Evolutionary conservation across 64 coral and sea anemone species (phyloP).

Genomic region (Stichodactyla mertensii): DNA sequence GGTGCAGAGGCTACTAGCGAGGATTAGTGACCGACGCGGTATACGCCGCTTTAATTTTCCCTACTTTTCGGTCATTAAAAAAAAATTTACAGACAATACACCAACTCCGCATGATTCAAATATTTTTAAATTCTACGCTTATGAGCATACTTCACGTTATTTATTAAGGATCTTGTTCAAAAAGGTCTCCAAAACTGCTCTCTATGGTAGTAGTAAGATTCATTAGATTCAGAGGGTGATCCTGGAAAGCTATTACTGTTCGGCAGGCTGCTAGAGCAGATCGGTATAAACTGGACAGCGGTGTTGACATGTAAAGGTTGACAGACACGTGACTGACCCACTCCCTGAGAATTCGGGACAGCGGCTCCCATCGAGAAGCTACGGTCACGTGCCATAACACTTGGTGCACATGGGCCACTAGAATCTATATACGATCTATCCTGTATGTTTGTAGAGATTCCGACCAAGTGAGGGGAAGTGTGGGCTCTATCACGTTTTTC

Average conservation of each 20-base stretch:
- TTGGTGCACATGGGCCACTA: neutral
- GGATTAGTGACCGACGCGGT: too few species aligned
- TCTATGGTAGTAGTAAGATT: neutral
- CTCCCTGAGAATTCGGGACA: neutral
- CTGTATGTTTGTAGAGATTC: neutral
- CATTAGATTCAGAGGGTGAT: neutral
- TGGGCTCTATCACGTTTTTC: neutral
- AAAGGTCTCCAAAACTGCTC: slow-evolving; percentile 18
- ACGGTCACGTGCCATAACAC: neutral
- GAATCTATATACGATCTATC: neutral
- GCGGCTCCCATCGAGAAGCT: neutral
- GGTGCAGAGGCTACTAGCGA: too few species aligned
- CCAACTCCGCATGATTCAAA: too few species aligned
- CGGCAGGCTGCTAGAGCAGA: neutral
- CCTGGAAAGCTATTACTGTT: neutral
- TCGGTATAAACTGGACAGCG: slow-evolving; percentile 16
- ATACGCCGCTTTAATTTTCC: too few species aligned
- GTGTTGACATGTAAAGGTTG: neutral
- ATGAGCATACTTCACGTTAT: neutral
- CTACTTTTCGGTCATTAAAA: too few species aligned
- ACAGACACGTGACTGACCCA: neutral
- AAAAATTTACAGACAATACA: too few species aligned
- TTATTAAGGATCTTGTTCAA: neutral
- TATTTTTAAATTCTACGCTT: too few species aligned
- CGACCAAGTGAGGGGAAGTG: neutral